These are phyloP conservation scores for Paradoxurus hermaphroditus DNA, from an alignment of 2,113 vertebrate species.

Conservation along the genomic window DNA sequence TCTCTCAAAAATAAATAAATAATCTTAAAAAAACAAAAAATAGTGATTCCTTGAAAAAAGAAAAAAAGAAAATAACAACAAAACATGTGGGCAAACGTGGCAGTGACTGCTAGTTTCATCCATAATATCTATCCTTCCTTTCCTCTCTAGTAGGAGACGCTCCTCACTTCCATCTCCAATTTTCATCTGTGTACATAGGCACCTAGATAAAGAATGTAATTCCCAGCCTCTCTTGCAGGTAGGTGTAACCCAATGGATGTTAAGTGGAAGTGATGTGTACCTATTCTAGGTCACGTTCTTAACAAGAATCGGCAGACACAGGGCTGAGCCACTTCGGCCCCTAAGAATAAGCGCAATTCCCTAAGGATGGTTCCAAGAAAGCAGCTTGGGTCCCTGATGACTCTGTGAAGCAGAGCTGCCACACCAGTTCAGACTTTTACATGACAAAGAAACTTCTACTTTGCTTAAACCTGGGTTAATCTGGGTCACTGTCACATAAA, in stretches of 20 bases:
- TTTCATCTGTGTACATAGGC: background rate
- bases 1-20: no score
- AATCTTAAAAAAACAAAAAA: no score
- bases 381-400: background rate
- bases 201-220: background rate
- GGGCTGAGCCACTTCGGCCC: background rate
- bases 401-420: background rate
- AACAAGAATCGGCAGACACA: background rate
- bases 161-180: background rate
- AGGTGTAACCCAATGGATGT: background rate
- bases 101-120: background rate
- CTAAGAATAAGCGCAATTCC: background rate
- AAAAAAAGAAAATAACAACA: background rate
- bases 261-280: background rate
- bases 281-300: background rate
- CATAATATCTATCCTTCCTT: background rate
- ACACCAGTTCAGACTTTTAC: background rate
- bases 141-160: background rate
- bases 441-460: background rate
- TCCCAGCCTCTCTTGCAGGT: background rate
- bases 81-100: background rate
- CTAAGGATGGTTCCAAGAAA: background rate
- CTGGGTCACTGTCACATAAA: background rate
- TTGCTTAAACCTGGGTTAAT: background rate
- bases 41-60: background rate